Percentiles rank a stretch among this genome's conserved stretches.
Evolutionary conservation across 1,140 invertebrate species (phyloP).

Genomic region (Ditylenchus dipsaci): DNA sequence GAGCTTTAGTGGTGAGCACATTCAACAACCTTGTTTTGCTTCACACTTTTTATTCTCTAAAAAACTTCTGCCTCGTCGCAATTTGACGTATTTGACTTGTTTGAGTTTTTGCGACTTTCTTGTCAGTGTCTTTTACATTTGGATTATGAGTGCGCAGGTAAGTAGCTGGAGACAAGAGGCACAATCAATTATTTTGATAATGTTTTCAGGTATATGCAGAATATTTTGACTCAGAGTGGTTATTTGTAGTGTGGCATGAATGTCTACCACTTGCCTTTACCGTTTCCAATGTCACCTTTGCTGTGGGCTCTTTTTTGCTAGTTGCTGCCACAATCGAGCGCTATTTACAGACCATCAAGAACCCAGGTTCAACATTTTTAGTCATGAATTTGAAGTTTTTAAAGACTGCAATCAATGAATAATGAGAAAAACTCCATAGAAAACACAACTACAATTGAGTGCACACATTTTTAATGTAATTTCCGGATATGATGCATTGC

Average conservation of each 20-base stretch:
- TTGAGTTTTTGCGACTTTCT: constrained; percentile 45
- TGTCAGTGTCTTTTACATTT: constrained; percentile 41
- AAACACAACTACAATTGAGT: too few species aligned
- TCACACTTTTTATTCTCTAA: constrained; percentile 42
- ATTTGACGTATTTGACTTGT: constrained; percentile 43
- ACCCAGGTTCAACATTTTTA: not conserved
- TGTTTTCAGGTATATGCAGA: constrained; percentile 34
- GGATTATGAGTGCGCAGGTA: constrained; percentile 48
- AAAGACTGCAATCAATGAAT: too few species aligned
- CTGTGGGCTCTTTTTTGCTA: constrained; percentile 42
- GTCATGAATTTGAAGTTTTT: too few species aligned
- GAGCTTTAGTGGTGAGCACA: too few species aligned
- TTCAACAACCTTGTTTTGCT: constrained; percentile 41
- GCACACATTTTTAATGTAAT: too few species aligned
- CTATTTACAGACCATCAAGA: constrained; percentile 45
- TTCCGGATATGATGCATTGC: too few species aligned
- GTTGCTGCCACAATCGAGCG: constrained; percentile 48
- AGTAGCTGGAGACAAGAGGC: too few species aligned
- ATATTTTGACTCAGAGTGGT: constrained; percentile 39
- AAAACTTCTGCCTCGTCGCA: constrained; percentile 29
- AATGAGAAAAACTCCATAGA: too few species aligned
- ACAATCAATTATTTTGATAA: too few species aligned
- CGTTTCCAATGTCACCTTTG: constrained; percentile 44
- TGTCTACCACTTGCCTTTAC: constrained; percentile 41
- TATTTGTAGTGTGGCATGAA: constrained; percentile 43